Evolutionary conservation across 2,888 invertebrate species (phyloP), one percentile per base, ranked within the genome.

Genomic region (Nemoura dubitans): DNA sequence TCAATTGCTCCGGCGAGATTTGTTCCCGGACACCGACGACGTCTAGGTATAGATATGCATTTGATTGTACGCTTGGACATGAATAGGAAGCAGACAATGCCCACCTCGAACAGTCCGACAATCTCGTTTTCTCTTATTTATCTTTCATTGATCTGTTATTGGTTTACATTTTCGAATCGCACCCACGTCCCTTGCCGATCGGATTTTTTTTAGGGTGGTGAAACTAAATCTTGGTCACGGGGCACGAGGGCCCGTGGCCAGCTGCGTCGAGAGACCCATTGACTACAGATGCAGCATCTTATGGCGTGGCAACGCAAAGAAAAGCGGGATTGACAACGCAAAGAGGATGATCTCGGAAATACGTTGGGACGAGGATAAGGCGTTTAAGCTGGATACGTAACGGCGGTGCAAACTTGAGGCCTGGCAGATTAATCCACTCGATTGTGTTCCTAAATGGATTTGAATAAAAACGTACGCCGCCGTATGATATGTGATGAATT

Each of bases 261-360:
- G 84, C 59, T 84, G 84, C 59, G 59, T 76, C 76, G 42, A 26
- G n/a, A 5, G 28, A 30, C 26, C 81, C 28, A 28, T 84, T 28
- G 84, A 28, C 25, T 76, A 59, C 21, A 30, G 27, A 27, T 59
- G 26, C 10, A 21, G 76, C 28, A 10, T 84, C 59, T 59, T 36
- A 36, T 14, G 21, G 14, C 6, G 6, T 21, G 16, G 59, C 59
- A 10, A 21, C 16, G 59, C 59, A 28, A 27, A 27, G 84, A 81
- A 81, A 25, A n/a, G 83, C 10, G 25, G 76, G 76, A 84, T 59
- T 43, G 76, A 84, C 29, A 84, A 59, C 59, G 26, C 21, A 84
- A 76, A 84, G 84, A 84, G 84, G 84, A 84, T 84, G 84, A 84
- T 59, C 84, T 84, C 59, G 28, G 29, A 84, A 84, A 84, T 59